phyloP scores from a whole-genome alignment of 2,113 vertebrate genomes.

The Nicator chloris region DNA sequence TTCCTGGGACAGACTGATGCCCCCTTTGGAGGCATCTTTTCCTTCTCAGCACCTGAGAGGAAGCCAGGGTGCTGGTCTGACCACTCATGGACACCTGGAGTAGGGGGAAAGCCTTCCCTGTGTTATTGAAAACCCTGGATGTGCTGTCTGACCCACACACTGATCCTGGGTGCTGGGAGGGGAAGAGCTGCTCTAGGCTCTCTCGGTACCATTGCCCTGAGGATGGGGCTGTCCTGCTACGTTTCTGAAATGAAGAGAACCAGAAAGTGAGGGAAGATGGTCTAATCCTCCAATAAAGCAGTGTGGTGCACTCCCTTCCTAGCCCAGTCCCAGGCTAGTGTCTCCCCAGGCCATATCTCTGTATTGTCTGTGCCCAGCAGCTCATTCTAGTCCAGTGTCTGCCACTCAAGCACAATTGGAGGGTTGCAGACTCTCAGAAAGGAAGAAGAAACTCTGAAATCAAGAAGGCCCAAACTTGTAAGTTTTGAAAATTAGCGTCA shows the following conservation, averaged over 20 bases:
- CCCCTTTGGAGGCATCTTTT: not conserved
- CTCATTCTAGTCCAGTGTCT: not conserved
- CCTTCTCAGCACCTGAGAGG: accelerated
- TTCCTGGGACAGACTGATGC: not conserved
- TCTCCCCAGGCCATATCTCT: not conserved
- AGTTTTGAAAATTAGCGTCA: not conserved
- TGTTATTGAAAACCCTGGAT: not conserved
- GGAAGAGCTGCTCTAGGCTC: not conserved
- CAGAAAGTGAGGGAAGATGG: not conserved
- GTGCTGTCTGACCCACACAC: not conserved
- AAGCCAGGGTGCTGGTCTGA: not conserved
- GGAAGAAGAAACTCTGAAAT: not conserved
- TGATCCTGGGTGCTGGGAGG: not conserved
- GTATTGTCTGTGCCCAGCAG: not conserved
- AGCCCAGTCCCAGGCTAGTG: not conserved
- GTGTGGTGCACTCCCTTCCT: not conserved
- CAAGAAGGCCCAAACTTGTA: not conserved
- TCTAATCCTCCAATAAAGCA: not conserved
- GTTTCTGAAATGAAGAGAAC: not conserved
- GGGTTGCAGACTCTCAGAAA: not conserved
- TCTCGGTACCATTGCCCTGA: not conserved
- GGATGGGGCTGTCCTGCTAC: not conserved
- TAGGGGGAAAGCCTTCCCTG: not conserved
- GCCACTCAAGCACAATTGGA: not conserved
- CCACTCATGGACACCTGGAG: not conserved